phyloP scores from a whole-genome alignment of 2,113 vertebrate species.

The Amphilophus citrinellus region DNA sequence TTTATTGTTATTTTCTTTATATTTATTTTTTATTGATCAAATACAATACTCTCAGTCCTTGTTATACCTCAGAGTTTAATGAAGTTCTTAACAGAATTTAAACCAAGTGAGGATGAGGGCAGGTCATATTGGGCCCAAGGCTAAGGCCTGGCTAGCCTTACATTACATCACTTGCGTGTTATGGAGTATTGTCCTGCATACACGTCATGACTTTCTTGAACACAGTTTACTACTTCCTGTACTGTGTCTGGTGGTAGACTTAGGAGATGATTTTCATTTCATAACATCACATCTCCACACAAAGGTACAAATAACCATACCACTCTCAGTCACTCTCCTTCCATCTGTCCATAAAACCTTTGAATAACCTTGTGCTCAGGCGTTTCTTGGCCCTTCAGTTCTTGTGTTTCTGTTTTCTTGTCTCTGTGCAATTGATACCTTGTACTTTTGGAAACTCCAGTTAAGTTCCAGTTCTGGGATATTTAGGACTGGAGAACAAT shows the following conservation, averaged over 20 bases:
- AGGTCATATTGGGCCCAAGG: neutral
- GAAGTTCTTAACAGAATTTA: neutral
- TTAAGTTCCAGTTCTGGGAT: too few relatives aligned
- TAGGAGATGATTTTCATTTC: neutral
- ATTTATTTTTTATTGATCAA: neutral
- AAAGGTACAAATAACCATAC: too few relatives aligned
- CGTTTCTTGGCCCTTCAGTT: neutral
- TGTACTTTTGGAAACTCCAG: neutral
- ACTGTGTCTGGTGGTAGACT: neutral
- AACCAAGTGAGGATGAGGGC: neutral
- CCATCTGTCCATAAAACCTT: too few relatives aligned
- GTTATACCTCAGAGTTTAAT: neutral
- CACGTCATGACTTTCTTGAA: neutral
- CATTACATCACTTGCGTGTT: neutral
- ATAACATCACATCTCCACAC: neutral
- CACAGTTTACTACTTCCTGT: neutral
- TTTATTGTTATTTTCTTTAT: neutral
- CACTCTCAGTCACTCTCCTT: neutral
- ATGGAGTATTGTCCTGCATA: neutral
- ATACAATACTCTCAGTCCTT: neutral
- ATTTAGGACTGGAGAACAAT: too few relatives aligned
- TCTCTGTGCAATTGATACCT: neutral
- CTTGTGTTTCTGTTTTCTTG: fast-evolving
- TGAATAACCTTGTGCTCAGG: neutral
- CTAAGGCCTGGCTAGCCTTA: neutral